Evolutionary conservation across 2,888 invertebrate genomes (phyloP).

Genomic region (Tenthredo notha): DNA sequence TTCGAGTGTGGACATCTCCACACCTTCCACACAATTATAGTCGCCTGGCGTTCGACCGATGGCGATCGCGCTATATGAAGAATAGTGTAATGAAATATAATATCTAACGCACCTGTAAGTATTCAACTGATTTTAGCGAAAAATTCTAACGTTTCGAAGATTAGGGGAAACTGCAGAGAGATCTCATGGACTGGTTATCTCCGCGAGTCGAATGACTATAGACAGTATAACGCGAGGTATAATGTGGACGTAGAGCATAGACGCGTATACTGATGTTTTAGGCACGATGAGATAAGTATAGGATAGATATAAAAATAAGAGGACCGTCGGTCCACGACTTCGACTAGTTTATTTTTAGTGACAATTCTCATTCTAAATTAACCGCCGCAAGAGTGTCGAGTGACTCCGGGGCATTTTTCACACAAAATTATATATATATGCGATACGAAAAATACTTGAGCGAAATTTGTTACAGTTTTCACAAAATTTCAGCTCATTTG

Average conservation of each 20-base stretch:
- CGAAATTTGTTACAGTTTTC: not conserved
- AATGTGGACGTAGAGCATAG: not conserved
- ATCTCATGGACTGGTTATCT: not conserved
- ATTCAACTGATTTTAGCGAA: not conserved
- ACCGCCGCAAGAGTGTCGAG: conserved; percentile 8
- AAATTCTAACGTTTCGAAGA: not conserved
- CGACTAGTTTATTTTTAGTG: conserved; percentile 44
- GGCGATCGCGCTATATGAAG: not conserved
- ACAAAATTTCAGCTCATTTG: not conserved
- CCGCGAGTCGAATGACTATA: not conserved
- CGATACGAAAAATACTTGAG: not conserved
- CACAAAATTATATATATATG: not conserved
- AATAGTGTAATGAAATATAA: not conserved
- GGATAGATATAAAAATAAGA: conserved; percentile 7
- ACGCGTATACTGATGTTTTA: not conserved
- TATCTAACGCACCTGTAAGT: not conserved
- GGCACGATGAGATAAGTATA: not conserved
- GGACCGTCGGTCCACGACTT: not conserved
- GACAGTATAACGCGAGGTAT: not conserved
- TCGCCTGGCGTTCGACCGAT: no score
- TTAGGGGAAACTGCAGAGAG: not conserved
- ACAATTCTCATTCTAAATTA: conserved; percentile 47
- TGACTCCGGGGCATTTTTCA: not conserved
- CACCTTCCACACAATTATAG: no score
- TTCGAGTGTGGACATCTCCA: no score